Percentiles rank a stretch among this genome's conserved stretches.
Evolutionary conservation across 2,113 vertebrate species (phyloP).

Genomic region (Psophia crepitans): DNA sequence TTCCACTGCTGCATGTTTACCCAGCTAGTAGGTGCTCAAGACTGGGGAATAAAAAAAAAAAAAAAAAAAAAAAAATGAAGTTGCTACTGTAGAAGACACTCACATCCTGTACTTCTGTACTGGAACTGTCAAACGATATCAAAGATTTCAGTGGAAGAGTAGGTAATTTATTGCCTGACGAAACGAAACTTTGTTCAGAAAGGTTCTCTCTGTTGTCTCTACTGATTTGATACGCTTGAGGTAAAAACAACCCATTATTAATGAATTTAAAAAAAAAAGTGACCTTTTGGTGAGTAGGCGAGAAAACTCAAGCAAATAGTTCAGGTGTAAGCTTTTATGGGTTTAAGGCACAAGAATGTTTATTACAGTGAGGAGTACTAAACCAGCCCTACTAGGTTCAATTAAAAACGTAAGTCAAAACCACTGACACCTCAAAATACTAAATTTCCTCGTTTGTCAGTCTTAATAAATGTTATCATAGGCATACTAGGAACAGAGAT

Average conservation of each 20-base stretch:
- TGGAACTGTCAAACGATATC: background rate
- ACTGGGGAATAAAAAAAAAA: background rate
- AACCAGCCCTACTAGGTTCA: background rate
- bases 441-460: background rate
- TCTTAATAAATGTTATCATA: background rate
- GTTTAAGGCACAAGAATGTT: constrained; percentile 7
- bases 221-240: background rate
- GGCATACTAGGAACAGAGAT: background rate
- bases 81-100: background rate
- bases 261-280: background rate
- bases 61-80: background rate
- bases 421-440: background rate
- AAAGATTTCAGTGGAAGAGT: background rate
- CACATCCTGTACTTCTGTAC: background rate
- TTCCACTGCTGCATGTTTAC: background rate
- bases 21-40: background rate
- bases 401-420: background rate
- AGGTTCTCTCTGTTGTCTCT: background rate
- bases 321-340: background rate
- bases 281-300: background rate
- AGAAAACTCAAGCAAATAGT: background rate
- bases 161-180: background rate
- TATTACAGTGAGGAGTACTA: background rate
- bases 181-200: background rate
- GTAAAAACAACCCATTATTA: background rate